Conservation (phyloP, 2,113 vertebrate genomes). For the Aphyosemion australe region DNA sequence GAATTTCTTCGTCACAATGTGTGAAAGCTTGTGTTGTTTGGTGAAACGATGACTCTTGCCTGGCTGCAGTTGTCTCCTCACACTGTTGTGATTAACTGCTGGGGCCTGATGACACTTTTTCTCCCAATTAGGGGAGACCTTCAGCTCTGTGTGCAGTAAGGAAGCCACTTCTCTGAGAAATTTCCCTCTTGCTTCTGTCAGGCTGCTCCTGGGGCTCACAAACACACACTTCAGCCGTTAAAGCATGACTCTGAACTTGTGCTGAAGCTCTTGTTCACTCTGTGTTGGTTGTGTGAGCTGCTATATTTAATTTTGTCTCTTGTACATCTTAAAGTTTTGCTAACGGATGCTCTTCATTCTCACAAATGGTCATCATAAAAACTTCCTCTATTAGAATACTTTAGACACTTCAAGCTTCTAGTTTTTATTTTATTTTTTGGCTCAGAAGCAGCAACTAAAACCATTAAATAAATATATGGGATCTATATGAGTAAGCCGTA, state of each 20-base stretch:
- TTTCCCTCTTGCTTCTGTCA: constrained; percentile 42
- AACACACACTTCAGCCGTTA: constrained; percentile 4
- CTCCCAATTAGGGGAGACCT: constrained; percentile 62
- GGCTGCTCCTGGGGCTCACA: constrained; percentile 19
- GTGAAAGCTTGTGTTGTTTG: constrained; percentile 15
- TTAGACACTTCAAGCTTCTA: not conserved
- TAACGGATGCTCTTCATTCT: too few species aligned
- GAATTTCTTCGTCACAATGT: constrained; percentile 13
- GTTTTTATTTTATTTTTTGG: too few species aligned
- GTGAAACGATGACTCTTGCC: constrained; percentile 8
- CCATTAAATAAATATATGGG: too few species aligned
- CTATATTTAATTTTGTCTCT: not conserved
- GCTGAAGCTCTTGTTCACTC: not conserved
- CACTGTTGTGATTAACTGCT: constrained; percentile 53
- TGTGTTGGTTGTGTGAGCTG: not conserved
- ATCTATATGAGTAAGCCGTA: too few species aligned
- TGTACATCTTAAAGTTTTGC: not conserved
- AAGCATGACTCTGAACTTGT: not conserved
- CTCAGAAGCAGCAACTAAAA: too few species aligned
- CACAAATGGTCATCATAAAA: too few species aligned
- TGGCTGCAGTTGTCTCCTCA: constrained; percentile 18
- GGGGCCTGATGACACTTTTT: constrained; percentile 46
- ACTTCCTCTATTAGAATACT: too few species aligned
- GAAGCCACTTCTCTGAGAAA: constrained; percentile 39
- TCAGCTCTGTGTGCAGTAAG: constrained; percentile 20